Conservation (phyloP, 2,888 invertebrate species). For the Ypsolopha scabrella region DNA sequence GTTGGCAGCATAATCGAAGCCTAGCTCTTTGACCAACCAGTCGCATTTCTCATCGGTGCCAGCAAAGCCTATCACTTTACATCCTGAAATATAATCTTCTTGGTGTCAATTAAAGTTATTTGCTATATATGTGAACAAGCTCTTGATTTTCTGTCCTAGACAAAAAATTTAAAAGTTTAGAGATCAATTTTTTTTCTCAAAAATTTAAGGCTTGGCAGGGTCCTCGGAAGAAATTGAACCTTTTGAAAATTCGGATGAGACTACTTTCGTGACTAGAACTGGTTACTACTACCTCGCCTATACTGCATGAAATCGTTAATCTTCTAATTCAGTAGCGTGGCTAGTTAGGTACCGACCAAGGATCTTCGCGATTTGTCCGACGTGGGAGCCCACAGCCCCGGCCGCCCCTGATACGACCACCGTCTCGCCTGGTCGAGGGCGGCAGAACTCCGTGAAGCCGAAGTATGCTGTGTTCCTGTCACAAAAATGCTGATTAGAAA, state of each 20-base stretch:
- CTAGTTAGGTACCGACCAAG: slow-evolving; percentile 56
- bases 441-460: slow-evolving; percentile 75
- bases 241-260: too few species aligned
- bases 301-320: not conserved
- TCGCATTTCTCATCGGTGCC: slow-evolving; percentile 78
- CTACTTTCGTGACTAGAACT: too few species aligned
- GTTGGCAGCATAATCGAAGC: slow-evolving; percentile 78
- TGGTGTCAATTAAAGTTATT: too few species aligned
- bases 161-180: too few species aligned
- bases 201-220: too few species aligned
- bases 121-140: too few species aligned
- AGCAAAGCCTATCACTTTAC: slow-evolving; percentile 78
- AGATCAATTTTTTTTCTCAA: too few species aligned
- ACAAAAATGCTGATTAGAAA: slow-evolving; percentile 5
- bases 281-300: too few species aligned
- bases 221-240: too few species aligned
- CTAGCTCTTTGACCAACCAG: slow-evolving; percentile 74
- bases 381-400: slow-evolving; percentile 80
- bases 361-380: slow-evolving; percentile 82
- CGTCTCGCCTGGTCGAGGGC: slow-evolving; percentile 76
- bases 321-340: not conserved
- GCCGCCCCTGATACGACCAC: slow-evolving; percentile 79
- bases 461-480: slow-evolving; percentile 77
- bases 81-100: slow-evolving; percentile 41
- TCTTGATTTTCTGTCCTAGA: too few species aligned